phyloP scores from a whole-genome alignment of 2,113 vertebrate species.

The Corythornis cristatus region DNA sequence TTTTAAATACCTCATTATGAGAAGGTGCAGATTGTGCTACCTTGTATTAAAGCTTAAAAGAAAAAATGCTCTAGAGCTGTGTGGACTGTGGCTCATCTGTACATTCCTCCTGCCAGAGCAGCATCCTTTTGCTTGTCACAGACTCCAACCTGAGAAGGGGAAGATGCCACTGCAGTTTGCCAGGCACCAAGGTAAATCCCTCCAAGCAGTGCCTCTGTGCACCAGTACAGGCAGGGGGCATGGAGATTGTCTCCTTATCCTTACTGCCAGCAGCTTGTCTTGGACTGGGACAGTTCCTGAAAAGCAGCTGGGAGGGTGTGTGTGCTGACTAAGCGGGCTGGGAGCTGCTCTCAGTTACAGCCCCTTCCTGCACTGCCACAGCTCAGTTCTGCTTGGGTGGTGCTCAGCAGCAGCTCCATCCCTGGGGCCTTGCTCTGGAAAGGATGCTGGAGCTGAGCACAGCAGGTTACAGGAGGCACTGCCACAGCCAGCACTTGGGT shows the following conservation, averaged over 20 bases:
- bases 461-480: not conserved
- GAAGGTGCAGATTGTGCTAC: constrained; percentile 43
- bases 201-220: not conserved
- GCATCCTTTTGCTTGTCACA: not conserved
- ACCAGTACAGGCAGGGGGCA: not conserved
- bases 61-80: not conserved
- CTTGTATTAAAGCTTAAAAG: constrained; percentile 65
- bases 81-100: constrained; percentile 26
- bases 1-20: constrained; percentile 73
- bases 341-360: not conserved
- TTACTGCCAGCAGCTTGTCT: not conserved
- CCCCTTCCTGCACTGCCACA: not conserved
- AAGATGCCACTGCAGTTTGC: not conserved
- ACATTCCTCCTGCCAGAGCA: not conserved
- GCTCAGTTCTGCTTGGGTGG: not conserved
- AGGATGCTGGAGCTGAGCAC: not conserved
- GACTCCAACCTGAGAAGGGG: not conserved
- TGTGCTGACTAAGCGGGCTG: not conserved
- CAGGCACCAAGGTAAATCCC: not conserved
- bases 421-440: not conserved
- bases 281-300: not conserved
- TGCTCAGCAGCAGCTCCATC: not conserved
- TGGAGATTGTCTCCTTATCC: not conserved
- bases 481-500: not conserved
- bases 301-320: not conserved